Percentiles rank a stretch among this genome's conserved stretches.
Evolutionary conservation across 2,113 vertebrate genomes (phyloP).

Genomic region (Ardeotis arabs): DNA sequence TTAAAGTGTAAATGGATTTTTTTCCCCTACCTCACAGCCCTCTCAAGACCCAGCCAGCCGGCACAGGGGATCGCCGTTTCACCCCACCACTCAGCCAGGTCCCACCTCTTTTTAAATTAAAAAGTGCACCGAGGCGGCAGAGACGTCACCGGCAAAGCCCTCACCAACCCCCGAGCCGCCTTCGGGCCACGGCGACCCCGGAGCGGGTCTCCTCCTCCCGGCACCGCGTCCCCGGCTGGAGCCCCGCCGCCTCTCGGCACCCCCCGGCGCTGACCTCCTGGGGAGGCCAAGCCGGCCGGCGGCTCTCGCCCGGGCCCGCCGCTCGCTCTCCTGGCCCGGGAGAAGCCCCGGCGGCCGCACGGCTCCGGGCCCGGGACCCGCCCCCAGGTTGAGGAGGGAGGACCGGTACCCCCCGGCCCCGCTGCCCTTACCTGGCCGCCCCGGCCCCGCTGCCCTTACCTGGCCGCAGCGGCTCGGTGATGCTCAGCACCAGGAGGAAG

Average conservation of each 20-base stretch:
- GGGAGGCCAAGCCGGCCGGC: neutral
- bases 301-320: neutral
- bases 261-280: neutral
- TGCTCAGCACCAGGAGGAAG: constrained; percentile 88
- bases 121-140: neutral
- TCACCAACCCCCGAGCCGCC: neutral
- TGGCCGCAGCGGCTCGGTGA: constrained; percentile 92
- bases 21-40: neutral
- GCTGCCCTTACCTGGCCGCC: constrained; percentile 84
- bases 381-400: neutral
- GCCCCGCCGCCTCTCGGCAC: neutral
- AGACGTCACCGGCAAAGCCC: neutral
- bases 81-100: neutral
- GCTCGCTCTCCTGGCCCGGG: neutral
- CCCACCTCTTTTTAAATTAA: neutral
- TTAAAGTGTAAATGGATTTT: neutral
- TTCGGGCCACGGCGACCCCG: neutral
- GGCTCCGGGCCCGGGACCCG: neutral
- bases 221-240: neutral
- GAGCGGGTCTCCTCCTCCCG: neutral
- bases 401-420: neutral
- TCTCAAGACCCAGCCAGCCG: neutral
- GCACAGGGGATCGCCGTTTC: neutral
- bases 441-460: constrained; percentile 70
- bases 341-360: neutral